These are phyloP conservation scores for Cydia pomonella DNA, from an alignment of 1,140 invertebrate genomes.

Conservation along the genomic window DNA sequence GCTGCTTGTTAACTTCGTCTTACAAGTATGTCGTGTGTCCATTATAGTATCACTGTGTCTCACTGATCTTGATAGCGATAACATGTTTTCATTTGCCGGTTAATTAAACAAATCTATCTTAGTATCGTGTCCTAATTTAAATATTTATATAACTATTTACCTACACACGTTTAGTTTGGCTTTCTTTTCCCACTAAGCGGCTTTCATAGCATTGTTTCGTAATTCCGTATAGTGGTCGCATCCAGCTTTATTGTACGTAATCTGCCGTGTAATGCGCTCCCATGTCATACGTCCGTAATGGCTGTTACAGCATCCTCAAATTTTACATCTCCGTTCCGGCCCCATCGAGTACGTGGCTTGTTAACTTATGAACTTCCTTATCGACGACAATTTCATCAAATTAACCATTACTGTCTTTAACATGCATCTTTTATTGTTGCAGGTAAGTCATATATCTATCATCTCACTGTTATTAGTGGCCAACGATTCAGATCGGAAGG, in stretches of 20 bases:
- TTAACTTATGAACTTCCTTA: slow-evolving; percentile 53
- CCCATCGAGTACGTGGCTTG: slow-evolving; percentile 45
- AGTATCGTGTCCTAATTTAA: slow-evolving; percentile 11
- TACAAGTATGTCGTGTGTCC: slow-evolving; percentile 38
- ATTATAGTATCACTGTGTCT: slow-evolving; percentile 16
- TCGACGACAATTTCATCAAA: slow-evolving; percentile 26
- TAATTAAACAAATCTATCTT: slow-evolving; percentile 17
- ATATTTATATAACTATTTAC: slow-evolving; percentile 32
- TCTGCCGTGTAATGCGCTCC: slow-evolving; percentile 62
- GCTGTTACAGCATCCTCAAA: slow-evolving; percentile 60
- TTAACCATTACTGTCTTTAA: slow-evolving; percentile 12
- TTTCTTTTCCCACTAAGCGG: slow-evolving; percentile 72
- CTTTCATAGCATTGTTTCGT: slow-evolving; percentile 76
- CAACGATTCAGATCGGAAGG: slow-evolving; percentile 39
- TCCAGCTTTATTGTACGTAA: slow-evolving; percentile 63
- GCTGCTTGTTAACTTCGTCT: slow-evolving; percentile 36
- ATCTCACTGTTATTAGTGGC: slow-evolving; percentile 38
- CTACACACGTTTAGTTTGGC: slow-evolving; percentile 55
- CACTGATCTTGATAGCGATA: slow-evolving; percentile 19
- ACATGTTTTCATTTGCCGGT: slow-evolving; percentile 15
- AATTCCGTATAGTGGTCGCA: slow-evolving; percentile 62
- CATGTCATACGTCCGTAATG: slow-evolving; percentile 61
- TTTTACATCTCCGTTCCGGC: slow-evolving; percentile 60
- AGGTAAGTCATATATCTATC: slow-evolving; percentile 57
- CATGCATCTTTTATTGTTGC: slow-evolving; percentile 56